A percentile compares a stretch with the other conserved stretches of the same genome.
Conservation (phyloP, 2,888 invertebrate species). For the Metacarcinus magister region DNA sequence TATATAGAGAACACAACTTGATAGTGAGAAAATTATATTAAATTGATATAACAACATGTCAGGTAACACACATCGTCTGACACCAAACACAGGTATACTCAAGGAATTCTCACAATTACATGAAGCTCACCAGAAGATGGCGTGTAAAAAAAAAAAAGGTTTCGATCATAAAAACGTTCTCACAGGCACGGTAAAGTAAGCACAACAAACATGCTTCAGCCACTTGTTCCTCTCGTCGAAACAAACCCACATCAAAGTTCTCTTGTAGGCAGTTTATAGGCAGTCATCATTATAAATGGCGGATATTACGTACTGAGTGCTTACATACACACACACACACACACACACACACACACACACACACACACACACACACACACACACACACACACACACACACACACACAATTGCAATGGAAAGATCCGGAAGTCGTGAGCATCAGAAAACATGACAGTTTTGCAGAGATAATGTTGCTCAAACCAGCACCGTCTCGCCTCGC, state of each 20-base stretch:
- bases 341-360: constrained; percentile 45
- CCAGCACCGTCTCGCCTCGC: neutral
- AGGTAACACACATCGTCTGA: neutral
- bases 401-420: constrained; percentile 47
- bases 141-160: neutral
- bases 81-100: neutral
- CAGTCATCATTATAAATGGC: constrained; percentile 5
- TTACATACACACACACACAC: constrained; percentile 41
- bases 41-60: neutral
- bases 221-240: neutral
- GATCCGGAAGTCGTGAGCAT: constrained; percentile 52
- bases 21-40: neutral
- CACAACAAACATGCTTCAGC: neutral
- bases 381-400: constrained; percentile 42
- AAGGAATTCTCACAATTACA: neutral
- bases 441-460: neutral
- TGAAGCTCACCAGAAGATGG: neutral
- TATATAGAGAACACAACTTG: neutral
- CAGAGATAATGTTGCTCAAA: constrained; percentile 23
- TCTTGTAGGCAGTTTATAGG: constrained; percentile 48
- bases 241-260: constrained; percentile 36
- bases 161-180: constrained; percentile 13
- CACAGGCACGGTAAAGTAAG: neutral
- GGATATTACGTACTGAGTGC: constrained; percentile 43
- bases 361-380: constrained; percentile 14